Evolutionary conservation across 2,797 vertebrate species (phyloP).

Genomic region (Myotis myotis): DNA sequence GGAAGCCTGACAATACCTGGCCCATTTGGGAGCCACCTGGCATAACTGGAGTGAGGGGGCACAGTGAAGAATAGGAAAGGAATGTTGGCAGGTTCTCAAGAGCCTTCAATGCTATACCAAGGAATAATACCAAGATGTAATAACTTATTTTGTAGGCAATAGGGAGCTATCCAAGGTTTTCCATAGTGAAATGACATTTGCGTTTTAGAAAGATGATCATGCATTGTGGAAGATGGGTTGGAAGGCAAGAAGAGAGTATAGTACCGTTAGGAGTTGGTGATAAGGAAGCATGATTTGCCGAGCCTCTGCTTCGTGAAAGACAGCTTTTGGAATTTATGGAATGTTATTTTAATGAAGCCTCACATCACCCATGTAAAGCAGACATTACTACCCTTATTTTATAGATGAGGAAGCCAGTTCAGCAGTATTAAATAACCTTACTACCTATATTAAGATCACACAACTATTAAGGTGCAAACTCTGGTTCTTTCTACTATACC

Average conservation of each 20-base stretch:
- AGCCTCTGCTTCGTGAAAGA: neutral
- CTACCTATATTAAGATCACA: constrained; percentile 12
- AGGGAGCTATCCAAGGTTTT: neutral
- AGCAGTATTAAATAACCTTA: neutral
- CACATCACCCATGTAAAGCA: neutral
- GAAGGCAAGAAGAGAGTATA: neutral
- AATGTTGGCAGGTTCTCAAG: constrained; percentile 13
- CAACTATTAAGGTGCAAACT: neutral
- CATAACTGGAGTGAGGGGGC: neutral
- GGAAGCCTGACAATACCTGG: neutral
- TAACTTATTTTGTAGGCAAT: constrained; percentile 1
- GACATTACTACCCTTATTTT: constrained; percentile 34
- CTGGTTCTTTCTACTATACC: neutral
- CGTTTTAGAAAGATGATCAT: constrained; percentile 25
- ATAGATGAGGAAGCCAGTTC: constrained; percentile 19
- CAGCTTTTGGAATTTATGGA: neutral
- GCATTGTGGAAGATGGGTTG: neutral
- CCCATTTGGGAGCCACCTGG: neutral
- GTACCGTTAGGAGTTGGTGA: neutral
- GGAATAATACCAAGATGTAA: neutral
- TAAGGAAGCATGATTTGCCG: neutral
- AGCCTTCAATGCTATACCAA: neutral
- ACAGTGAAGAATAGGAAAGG: neutral
- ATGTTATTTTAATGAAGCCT: constrained; percentile 24
- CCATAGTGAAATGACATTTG: constrained; percentile 14